A percentile compares a stretch with the other conserved stretches of the same genome.
Conservation (phyloP, 2,888 invertebrate genomes). For the Halocaridina rubra region DNA sequence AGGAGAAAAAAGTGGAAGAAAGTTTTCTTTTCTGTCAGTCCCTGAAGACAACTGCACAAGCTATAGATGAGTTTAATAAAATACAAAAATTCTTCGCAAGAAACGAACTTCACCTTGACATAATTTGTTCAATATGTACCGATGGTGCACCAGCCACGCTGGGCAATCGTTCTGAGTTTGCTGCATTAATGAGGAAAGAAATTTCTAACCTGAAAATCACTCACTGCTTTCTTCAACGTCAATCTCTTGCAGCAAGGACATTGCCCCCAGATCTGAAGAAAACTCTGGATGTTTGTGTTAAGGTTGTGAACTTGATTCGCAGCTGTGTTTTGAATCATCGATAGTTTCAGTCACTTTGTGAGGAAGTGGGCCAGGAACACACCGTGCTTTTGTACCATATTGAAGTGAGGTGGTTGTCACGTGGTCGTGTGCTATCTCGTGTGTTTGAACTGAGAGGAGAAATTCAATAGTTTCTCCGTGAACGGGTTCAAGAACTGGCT, state of each 20-base stretch:
- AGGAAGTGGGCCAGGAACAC: background rate
- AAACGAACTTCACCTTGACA: background rate
- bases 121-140: background rate
- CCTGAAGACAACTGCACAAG: background rate
- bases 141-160: conserved; percentile 18
- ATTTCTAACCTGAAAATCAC: background rate
- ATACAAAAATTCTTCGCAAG: background rate
- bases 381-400: background rate
- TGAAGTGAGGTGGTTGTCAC: conserved; percentile 6
- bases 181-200: background rate
- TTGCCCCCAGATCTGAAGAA: background rate
- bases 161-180: background rate
- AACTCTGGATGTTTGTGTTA: background rate
- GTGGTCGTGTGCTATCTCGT: background rate
- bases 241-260: conserved; percentile 6
- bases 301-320: background rate
- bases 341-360: background rate
- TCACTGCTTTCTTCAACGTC: background rate
- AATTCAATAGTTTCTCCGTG: too few relatives aligned
- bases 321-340: background rate
- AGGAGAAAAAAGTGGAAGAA: background rate
- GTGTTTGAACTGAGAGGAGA: background rate
- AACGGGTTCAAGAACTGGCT: too few relatives aligned
- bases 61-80: background rate
- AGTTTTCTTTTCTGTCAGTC: background rate